Percentiles rank a stretch among this genome's conserved stretches.
These are phyloP conservation scores for Drosophila eugracilis DNA, from an alignment of 1,140 invertebrate genomes.

Conservation along the genomic window DNA sequence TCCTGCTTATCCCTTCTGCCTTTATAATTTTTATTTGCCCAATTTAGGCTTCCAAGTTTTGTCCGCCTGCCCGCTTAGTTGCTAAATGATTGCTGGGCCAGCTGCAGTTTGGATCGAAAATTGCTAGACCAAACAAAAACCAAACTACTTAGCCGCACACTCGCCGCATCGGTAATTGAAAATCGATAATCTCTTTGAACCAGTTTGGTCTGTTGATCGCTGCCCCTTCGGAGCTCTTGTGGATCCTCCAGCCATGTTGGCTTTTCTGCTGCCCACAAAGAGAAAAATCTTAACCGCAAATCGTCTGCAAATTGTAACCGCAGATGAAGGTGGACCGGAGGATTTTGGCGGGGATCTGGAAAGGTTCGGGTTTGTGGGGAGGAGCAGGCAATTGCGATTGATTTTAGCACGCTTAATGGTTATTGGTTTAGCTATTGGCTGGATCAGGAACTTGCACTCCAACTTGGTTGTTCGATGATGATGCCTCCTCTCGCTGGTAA, in stretches of 20 bases:
- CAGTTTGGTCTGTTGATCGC: conserved; percentile 65
- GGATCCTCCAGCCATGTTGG: conserved; percentile 60
- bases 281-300: conserved; percentile 63
- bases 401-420: conserved; percentile 82
- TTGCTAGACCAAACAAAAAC: conserved; percentile 83
- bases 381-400: conserved; percentile 63
- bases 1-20: too few relatives aligned
- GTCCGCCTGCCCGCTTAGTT: conserved; percentile 28
- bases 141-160: conserved; percentile 82
- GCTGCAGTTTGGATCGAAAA: conserved; percentile 70
- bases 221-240: conserved; percentile 7
- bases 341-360: conserved; percentile 24
- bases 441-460: conserved; percentile 33
- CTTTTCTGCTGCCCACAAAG: conserved; percentile 35
- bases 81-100: conserved; percentile 57
- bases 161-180: conserved; percentile 78
- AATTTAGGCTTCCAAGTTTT: conserved; percentile 27
- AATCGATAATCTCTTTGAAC: conserved; percentile 83
- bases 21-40: conserved; percentile 39
- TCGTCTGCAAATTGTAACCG: conserved; percentile 80
- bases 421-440: conserved; percentile 76
- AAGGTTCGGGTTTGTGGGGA: conserved; percentile 10
- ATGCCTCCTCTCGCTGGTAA: conserved; percentile 50
- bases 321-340: conserved; percentile 53
- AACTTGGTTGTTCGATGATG: conserved; percentile 13